Evolutionary conservation across 2,797 vertebrate genomes (phyloP), one percentile per base, ranked within the genome.

Genomic region (Bovichtus diacanthus): DNA sequence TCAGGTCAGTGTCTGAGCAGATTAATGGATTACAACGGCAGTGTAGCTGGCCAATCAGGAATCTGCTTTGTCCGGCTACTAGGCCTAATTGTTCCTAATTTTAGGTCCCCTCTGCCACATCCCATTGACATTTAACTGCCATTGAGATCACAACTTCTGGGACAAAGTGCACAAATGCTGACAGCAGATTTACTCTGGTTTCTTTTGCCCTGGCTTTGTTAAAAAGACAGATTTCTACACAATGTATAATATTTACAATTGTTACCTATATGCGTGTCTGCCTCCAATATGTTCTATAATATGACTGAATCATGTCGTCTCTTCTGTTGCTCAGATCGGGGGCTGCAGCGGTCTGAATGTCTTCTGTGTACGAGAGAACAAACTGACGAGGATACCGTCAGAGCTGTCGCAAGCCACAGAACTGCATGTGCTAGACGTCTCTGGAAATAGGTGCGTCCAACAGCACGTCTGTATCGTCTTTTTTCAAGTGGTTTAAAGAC

Each of bases 401-500:
- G 98, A 99, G 90, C 94, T 99, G 90, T 98, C 98, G 0, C 96
- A 98, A 84, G 98, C 98, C 23, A 93, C 95, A 36, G 97, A 99
- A 50, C 96, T 99, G 80, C 98, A 99, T 2, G 98, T 99, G 78
- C 92, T 99, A 0, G 98, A 99, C 29, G 95, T 99, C 74, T 98
- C 98, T 78, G 98, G 98, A 87, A 99, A 99, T 92, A 96, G 97
- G 98, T 98, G 87, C 4, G 51, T 49, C 56, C 10, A 36, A 5
- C 15, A 50, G 27, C 46, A 25, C 58, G 3, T 23, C 25, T 34
- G 5, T 4, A 27, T 63, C 31, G 8, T 31, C 3, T 16, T 3
- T 19, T 62, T n/a, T 9, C 2, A 13, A 49, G 29, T 18, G 2
- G 38, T 64, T 63, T 69, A 9, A 16, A 13, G 31, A 59, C 56